Evolutionary conservation across 1,140 invertebrate genomes (phyloP).

Genomic region (Zaprionus nigranus): DNA sequence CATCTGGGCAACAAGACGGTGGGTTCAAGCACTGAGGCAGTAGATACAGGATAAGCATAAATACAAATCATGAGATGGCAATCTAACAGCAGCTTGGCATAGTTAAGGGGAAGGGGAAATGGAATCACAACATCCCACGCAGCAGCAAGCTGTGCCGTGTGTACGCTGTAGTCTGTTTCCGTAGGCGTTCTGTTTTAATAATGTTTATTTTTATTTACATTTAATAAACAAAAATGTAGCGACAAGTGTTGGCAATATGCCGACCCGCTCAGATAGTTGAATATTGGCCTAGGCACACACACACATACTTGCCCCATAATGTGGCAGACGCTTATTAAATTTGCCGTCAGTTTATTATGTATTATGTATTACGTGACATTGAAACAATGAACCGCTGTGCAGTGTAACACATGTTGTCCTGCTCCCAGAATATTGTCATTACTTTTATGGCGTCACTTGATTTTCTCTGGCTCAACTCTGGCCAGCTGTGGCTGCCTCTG

Average conservation of each 20-base stretch:
- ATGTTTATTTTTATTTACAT: constrained; percentile 82
- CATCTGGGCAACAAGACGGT: constrained; percentile 95
- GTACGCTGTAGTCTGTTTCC: constrained; percentile 14
- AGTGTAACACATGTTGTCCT: constrained; percentile 46
- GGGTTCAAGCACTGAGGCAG: constrained; percentile 48
- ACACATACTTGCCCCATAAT: constrained; percentile 35
- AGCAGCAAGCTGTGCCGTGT: constrained; percentile 20
- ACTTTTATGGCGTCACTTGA: constrained; percentile 67
- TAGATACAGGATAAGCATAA: constrained; percentile 38
- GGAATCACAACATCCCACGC: too few relatives aligned
- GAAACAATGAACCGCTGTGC: constrained; percentile 48
- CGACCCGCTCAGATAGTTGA: constrained; percentile 60
- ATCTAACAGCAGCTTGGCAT: constrained; percentile 19
- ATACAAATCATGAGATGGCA: constrained; percentile 42
- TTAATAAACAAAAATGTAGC: constrained; percentile 74
- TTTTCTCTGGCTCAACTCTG: constrained; percentile 34
- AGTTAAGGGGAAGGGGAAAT: constrained; percentile 1
- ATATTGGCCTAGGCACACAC: constrained; percentile 40
- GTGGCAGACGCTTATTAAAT: constrained; percentile 67
- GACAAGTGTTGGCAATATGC: constrained; percentile 72
- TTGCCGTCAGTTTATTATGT: constrained; percentile 80
- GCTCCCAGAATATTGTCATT: constrained; percentile 39
- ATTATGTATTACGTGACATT: constrained; percentile 79
- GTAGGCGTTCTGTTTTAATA: constrained; percentile 72
- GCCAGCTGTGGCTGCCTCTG: constrained; percentile 18